Evolutionary conservation across 30 jellyfish, hydroid and myxozoan genomes (phyloP).

Genomic region (Clytia hemisphaerica): DNA sequence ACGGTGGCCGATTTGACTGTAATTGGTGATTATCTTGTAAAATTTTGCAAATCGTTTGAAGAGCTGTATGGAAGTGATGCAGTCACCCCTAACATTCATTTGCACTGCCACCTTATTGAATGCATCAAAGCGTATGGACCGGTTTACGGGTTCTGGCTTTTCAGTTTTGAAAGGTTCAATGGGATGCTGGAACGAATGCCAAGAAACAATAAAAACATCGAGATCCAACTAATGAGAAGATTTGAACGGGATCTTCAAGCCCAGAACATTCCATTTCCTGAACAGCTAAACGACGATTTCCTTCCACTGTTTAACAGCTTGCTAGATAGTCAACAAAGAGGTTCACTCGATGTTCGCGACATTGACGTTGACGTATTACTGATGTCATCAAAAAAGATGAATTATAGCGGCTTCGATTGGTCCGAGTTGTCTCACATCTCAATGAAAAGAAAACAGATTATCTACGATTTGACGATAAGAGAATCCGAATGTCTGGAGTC

Average conservation of each 20-base stretch:
- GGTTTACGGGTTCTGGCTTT: background rate
- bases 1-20: background rate
- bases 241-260: background rate
- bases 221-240: background rate
- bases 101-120: background rate
- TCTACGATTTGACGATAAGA: background rate
- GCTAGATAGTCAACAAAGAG: background rate
- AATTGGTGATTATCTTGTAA: background rate
- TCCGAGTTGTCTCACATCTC: too few species aligned
- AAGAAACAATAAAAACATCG: background rate
- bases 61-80: background rate
- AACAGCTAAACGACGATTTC: background rate
- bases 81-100: conserved; percentile 4
- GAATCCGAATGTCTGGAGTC: background rate
- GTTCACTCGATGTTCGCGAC: background rate
- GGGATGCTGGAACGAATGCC: background rate
- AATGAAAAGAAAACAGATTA: background rate
- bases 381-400: background rate
- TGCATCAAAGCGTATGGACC: background rate
- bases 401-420: background rate
- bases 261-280: background rate
- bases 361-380: background rate
- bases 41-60: background rate
- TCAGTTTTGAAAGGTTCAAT: background rate
- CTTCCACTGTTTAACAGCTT: background rate